Evolutionary conservation across 2,113 vertebrate species (phyloP).

Genomic region (Neoarius graeffei): DNA sequence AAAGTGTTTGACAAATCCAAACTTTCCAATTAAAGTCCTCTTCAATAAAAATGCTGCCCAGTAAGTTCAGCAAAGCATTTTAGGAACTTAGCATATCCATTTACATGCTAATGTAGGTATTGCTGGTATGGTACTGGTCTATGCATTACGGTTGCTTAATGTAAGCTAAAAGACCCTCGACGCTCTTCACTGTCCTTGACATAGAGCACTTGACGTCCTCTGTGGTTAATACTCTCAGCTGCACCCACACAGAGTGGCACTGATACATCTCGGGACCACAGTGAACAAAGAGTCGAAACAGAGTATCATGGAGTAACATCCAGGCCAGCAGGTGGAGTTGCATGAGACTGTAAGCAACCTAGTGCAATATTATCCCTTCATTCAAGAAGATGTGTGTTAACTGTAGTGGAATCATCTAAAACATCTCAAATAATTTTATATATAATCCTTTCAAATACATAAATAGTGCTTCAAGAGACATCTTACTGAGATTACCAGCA

Average conservation of each 20-base stretch:
- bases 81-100: constrained; percentile 40
- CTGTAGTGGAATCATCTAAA: not conserved
- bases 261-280: constrained; percentile 41
- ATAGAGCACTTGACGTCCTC: constrained; percentile 35
- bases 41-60: constrained; percentile 33
- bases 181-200: constrained; percentile 43
- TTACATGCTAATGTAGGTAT: constrained; percentile 47
- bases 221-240: constrained; percentile 30
- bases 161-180: constrained; percentile 45
- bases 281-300: constrained; percentile 26
- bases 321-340: constrained; percentile 25
- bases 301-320: constrained; percentile 17
- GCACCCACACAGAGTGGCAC: constrained; percentile 21
- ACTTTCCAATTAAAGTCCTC: constrained; percentile 42
- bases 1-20: constrained; percentile 9
- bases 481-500: not conserved
- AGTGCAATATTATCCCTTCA: not conserved
- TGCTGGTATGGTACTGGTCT: constrained; percentile 31
- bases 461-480: not conserved
- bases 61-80: constrained; percentile 37
- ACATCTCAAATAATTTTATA: not conserved
- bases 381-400: not conserved
- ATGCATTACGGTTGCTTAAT: constrained; percentile 34
- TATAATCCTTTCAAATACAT: not conserved
- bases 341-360: not conserved